Percentiles rank a stretch among this genome's conserved stretches.
Evolutionary conservation across 2,888 invertebrate genomes (phyloP).

Genomic region (Drosophila acutilabella): DNA sequence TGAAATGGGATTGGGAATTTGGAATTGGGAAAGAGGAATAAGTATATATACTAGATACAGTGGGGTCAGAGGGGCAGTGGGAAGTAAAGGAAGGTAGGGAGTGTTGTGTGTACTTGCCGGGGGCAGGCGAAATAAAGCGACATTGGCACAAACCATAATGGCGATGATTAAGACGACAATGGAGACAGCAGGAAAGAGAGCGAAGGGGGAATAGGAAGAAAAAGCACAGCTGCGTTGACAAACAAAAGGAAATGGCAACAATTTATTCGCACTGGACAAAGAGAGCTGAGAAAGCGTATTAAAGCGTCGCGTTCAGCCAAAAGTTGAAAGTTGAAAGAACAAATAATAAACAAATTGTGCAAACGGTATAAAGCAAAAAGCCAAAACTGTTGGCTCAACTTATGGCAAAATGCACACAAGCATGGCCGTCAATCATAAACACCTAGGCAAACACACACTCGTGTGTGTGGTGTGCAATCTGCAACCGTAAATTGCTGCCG

Average conservation of each 20-base stretch:
- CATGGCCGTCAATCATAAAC: conserved; percentile 58
- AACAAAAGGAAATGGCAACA: conserved; percentile 75
- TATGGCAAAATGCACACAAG: conserved; percentile 61
- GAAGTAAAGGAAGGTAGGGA: background rate
- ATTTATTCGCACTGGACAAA: conserved; percentile 66
- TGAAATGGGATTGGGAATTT: conserved; percentile 1
- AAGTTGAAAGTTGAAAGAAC: conserved; percentile 69
- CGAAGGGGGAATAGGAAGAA: background rate
- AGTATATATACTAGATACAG: conserved; percentile 24
- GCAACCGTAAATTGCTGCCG: conserved; percentile 66
- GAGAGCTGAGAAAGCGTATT: conserved; percentile 41
- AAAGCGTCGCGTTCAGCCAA: conserved; percentile 46
- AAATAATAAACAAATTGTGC: conserved; percentile 58
- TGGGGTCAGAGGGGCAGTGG: conserved; percentile 12
- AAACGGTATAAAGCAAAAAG: background rate
- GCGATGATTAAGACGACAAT: conserved; percentile 63
- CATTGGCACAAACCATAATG: conserved; percentile 53
- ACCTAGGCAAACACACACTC: conserved; percentile 32
- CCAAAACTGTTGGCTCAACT: conserved; percentile 32
- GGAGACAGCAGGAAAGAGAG: conserved; percentile 19
- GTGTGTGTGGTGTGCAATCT: conserved; percentile 47
- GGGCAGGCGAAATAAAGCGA: conserved; percentile 1
- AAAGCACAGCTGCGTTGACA: conserved; percentile 45
- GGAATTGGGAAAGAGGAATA: background rate
- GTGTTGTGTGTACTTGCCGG: conserved; percentile 3